Evolutionary conservation across 1,140 invertebrate species (phyloP).

Genomic region (Drosophila virilis): DNA sequence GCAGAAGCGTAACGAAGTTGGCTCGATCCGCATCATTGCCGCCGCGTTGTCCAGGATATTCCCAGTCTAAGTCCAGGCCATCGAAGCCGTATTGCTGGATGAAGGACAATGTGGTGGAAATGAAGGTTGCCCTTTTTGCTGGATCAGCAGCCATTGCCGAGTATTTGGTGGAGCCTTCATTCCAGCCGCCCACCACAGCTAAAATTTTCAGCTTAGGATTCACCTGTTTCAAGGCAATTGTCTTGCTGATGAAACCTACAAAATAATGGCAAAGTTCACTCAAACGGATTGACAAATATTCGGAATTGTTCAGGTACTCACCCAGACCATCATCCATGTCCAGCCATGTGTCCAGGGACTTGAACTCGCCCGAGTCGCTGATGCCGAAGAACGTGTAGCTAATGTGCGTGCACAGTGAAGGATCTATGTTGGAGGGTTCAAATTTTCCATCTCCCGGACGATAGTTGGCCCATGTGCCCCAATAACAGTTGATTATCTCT

Average conservation of each 20-base stretch:
- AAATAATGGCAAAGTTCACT: neutral
- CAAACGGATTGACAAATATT: no score
- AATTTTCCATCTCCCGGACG: constrained; percentile 86
- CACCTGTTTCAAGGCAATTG: constrained; percentile 84
- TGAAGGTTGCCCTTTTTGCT: constrained; percentile 84
- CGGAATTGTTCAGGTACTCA: neutral
- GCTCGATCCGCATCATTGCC: constrained; percentile 84
- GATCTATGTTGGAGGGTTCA: constrained; percentile 86
- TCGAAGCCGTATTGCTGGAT: constrained; percentile 86
- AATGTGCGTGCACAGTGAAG: constrained; percentile 88
- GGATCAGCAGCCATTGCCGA: constrained; percentile 85
- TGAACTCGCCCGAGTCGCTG: constrained; percentile 76
- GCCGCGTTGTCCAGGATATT: constrained; percentile 86
- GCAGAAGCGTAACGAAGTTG: constrained; percentile 85
- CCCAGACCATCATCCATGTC: constrained; percentile 85
- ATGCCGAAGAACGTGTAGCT: constrained; percentile 89
- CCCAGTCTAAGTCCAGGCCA: constrained; percentile 89
- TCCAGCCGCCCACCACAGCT: constrained; percentile 92
- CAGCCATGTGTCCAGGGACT: constrained; percentile 87
- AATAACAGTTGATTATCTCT: constrained; percentile 89
- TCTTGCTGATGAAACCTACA: constrained; percentile 61
- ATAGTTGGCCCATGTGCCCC: constrained; percentile 88
- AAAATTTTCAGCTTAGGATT: constrained; percentile 88
- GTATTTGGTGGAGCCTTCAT: constrained; percentile 87
- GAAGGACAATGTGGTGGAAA: constrained; percentile 85